Conservation (phyloP, 1,140 invertebrate species). For the Thaumetopoea pityocampa region DNA sequence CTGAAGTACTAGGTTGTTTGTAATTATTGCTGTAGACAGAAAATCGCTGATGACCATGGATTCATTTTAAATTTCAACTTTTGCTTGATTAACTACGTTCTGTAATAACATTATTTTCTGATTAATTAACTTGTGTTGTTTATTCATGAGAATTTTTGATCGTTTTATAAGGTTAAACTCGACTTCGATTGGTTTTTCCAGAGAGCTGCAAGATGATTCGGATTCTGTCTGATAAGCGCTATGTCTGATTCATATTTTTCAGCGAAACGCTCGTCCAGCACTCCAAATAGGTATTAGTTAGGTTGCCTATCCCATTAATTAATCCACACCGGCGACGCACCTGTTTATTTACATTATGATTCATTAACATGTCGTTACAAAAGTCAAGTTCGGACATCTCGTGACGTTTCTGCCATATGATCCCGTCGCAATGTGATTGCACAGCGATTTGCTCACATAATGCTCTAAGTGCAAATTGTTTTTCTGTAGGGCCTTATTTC, state of each 20-base stretch:
- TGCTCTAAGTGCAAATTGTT: conserved; percentile 19
- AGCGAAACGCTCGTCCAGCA: conserved; percentile 23
- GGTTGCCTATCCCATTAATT: conserved; percentile 28
- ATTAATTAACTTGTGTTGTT: no score
- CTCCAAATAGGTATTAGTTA: conserved; percentile 30
- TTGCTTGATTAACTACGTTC: no score
- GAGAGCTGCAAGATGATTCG: conserved; percentile 17
- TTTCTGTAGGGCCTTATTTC: conserved; percentile 15
- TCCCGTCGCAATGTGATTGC: conserved; percentile 18
- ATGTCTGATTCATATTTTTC: conserved; percentile 29
- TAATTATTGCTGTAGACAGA: no score
- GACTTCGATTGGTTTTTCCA: conserved; percentile 26
- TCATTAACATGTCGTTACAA: conserved; percentile 13
- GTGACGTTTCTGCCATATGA: conserved; percentile 26
- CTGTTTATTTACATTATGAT: conserved; percentile 11
- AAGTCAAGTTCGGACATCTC: conserved; percentile 27
- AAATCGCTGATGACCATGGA: no score
- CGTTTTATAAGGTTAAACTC: conserved; percentile 23
- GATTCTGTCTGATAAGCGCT: conserved; percentile 15
- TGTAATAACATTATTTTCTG: no score
- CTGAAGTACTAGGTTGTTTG: no score
- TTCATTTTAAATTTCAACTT: no score
- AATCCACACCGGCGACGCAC: conserved; percentile 19
- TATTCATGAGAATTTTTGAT: no score
- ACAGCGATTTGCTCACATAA: conserved; percentile 18